Conservation (phyloP, 2,797 vertebrate genomes). For the Myotis daubentonii region DNA sequence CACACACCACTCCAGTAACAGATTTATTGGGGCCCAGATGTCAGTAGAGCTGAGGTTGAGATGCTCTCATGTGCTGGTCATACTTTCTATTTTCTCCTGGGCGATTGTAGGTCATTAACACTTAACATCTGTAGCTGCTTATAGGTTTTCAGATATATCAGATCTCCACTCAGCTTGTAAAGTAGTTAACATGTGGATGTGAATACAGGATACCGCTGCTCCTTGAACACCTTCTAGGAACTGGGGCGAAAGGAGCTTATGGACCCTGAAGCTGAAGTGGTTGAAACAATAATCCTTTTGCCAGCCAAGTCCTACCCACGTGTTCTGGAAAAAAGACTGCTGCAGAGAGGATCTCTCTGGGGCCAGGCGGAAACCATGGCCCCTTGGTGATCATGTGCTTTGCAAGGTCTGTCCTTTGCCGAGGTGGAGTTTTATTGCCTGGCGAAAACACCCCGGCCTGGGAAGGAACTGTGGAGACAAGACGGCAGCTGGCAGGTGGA, state of each 20-base stretch:
- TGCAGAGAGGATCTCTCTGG: neutral
- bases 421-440: neutral
- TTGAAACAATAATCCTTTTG: neutral
- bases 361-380: neutral
- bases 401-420: neutral
- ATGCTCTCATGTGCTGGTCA: neutral
- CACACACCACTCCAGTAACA: too few species aligned
- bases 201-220: neutral
- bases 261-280: neutral
- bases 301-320: neutral
- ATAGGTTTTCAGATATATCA: neutral
- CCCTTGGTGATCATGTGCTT: neutral
- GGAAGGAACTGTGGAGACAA: neutral
- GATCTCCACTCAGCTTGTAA: neutral
- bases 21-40: neutral
- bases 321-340: neutral
- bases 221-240: neutral
- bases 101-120: too few species aligned
- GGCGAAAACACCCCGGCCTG: conserved; percentile 50
- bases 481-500: conserved; percentile 30
- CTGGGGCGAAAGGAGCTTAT: neutral
- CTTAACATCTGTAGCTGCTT: neutral
- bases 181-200: neutral
- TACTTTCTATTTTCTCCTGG: too few species aligned
- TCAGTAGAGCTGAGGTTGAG: neutral